phyloP scores from a whole-genome alignment of 1,140 invertebrate genomes.

The Drosophila athabasca region DNA sequence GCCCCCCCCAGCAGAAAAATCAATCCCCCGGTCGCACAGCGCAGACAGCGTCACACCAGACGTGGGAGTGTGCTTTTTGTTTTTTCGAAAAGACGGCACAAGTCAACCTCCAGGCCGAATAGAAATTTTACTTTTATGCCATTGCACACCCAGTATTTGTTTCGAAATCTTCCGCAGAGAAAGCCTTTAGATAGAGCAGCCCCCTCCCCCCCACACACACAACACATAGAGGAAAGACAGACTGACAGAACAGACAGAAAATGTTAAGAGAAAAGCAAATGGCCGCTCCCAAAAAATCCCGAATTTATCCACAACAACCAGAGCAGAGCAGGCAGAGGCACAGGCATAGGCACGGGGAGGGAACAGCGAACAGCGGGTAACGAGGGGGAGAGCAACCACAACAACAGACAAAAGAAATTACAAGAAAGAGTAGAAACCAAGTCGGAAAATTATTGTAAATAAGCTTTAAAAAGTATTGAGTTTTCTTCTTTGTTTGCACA shows the following conservation, averaged over 20 bases:
- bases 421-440: slow-evolving; percentile 9
- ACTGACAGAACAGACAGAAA: slow-evolving; percentile 12
- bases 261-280: slow-evolving; percentile 52
- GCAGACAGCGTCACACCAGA: slow-evolving; percentile 30
- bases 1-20: slow-evolving; percentile 50
- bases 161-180: no score
- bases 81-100: not conserved
- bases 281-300: slow-evolving; percentile 63
- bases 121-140: no score
- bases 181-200: no score
- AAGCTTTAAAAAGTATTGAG: not conserved
- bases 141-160: no score
- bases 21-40: slow-evolving; percentile 43
- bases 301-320: slow-evolving; percentile 58
- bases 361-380: no score
- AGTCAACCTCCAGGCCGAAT: no score
- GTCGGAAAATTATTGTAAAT: not conserved
- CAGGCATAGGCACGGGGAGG: no score
- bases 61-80: slow-evolving; percentile 30
- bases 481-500: no score
- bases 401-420: slow-evolving; percentile 57
- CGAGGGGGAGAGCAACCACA: slow-evolving; percentile 38
- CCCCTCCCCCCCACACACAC: slow-evolving; percentile 18
- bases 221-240: slow-evolving; percentile 25
- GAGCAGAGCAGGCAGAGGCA: slow-evolving; percentile 15